Base-by-base conservation (phyloP, 2,888 invertebrate genomes). In the Ornithoptera alexandrae region DNA sequence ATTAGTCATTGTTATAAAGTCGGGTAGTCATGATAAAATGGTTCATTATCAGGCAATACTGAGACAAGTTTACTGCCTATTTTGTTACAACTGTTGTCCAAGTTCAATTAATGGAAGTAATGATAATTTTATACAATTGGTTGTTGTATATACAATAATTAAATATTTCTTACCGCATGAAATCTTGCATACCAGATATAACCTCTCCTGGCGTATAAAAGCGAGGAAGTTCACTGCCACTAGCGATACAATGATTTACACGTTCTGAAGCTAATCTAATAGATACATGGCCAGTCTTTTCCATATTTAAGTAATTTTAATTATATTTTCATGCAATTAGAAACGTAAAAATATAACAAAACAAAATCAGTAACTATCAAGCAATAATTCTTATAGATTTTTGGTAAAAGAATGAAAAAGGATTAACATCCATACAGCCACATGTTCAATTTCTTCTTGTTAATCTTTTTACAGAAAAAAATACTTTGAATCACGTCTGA, bases 141-240 rank as follows among this genome's bases (percentile, higher is more conserved):
- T 30, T 30, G 5, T 30, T 30, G 30, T 30, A 30, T 3, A 30
- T 30, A 30, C 30, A 30, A 30, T 30, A 30, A 30, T 30, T 4
- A 30, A 39, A 36, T 24, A 61, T 39, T 15, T 36, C 63, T 81
- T 88, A 97, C 97, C 97, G 95, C 95, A 97, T 96, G 86, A 96
- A 97, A 80, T 97, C 97, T 79, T 95, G 94, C 84, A 97, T 96
- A 68, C 95, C 94, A 65, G 96, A 96, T 71, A 98, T 96, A 75
- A 96, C 94, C 93, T 98, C 97, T 18, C 98, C 98, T 0, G 98
- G 98, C 5, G 97, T 97, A 78, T 94, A 97, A 83, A 95, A 94
- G 70, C 94, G 92, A 0, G 96, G 95, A 71, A 94, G 88, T 71
- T 93, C 89, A 81, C 94, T 93, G 70, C 93, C 93, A 39, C 91